These are phyloP conservation scores for Heterocephalus glaber DNA, from an alignment of 2,113 vertebrate genomes.

Conservation along the genomic window DNA sequence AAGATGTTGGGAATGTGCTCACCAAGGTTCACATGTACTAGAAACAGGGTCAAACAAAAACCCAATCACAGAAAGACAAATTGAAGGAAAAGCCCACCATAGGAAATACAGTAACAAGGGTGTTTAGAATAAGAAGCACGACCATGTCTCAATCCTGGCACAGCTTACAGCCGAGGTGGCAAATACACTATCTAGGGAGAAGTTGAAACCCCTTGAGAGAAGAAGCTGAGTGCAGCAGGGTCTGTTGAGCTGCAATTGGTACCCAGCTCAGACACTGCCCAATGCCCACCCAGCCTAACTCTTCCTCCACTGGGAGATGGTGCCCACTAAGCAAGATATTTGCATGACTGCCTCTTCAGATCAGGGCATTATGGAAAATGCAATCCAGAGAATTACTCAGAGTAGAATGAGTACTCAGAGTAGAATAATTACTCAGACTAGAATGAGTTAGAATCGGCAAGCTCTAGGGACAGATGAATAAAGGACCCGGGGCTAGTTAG, in stretches of 20 bases:
- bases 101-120: too few species aligned
- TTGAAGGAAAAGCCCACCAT: too few species aligned
- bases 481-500: background rate
- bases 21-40: background rate
- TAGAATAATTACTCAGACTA: too few species aligned
- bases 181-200: background rate
- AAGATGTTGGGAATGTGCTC: background rate
- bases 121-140: background rate
- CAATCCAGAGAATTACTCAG: background rate
- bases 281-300: background rate
- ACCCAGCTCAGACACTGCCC: background rate
- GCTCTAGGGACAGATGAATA: background rate
- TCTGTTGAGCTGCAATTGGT: background rate
- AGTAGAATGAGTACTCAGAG: background rate
- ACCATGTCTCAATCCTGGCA: background rate
- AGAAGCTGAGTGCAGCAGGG: background rate
- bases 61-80: too few species aligned
- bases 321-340: background rate
- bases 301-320: background rate
- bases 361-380: background rate
- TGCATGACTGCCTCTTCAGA: background rate
- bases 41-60: background rate
- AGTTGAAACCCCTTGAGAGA: background rate
- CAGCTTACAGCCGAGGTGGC: background rate
- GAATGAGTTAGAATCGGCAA: background rate